phyloP scores from a whole-genome alignment of 2,888 invertebrate species.

The Emesis castigata region DNA sequence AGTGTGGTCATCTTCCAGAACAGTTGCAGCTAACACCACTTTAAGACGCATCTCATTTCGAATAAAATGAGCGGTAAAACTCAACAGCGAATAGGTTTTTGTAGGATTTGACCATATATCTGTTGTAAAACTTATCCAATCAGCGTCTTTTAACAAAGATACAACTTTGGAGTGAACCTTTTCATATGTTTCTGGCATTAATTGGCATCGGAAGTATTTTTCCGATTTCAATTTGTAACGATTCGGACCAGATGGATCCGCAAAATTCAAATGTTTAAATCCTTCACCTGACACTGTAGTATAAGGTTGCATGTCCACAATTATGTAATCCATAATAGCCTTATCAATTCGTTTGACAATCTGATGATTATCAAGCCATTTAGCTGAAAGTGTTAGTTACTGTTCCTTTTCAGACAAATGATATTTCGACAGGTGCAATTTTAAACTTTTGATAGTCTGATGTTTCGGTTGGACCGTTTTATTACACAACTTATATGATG shows the following conservation, averaged over 20 bases:
- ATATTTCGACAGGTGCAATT: conserved; percentile 29
- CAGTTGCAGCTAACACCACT: conserved; percentile 29
- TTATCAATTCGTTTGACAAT: conserved; percentile 37
- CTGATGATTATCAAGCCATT: conserved; percentile 33
- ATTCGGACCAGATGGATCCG: conserved; percentile 24
- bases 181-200: conserved; percentile 29
- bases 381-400: conserved; percentile 9
- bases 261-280: too few relatives aligned
- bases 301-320: conserved; percentile 34
- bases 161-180: conserved; percentile 34
- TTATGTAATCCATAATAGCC: conserved; percentile 33
- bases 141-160: conserved; percentile 9
- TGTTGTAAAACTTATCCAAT: neutral
- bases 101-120: conserved; percentile 46
- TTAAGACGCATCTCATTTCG: conserved; percentile 30
- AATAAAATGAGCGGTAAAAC: conserved; percentile 43
- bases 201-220: conserved; percentile 36
- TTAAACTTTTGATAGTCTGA: conserved; percentile 18
- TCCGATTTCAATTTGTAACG: conserved; percentile 20
- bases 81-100: conserved; percentile 43
- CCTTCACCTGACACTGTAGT: neutral
- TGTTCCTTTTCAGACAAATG: conserved; percentile 27
- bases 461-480: conserved; percentile 24
- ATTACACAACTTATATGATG: conserved; percentile 22
- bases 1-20: conserved; percentile 30